Conservation (phyloP, 92 coral and sea anemone species). For the Scolanthus callimorphus region DNA sequence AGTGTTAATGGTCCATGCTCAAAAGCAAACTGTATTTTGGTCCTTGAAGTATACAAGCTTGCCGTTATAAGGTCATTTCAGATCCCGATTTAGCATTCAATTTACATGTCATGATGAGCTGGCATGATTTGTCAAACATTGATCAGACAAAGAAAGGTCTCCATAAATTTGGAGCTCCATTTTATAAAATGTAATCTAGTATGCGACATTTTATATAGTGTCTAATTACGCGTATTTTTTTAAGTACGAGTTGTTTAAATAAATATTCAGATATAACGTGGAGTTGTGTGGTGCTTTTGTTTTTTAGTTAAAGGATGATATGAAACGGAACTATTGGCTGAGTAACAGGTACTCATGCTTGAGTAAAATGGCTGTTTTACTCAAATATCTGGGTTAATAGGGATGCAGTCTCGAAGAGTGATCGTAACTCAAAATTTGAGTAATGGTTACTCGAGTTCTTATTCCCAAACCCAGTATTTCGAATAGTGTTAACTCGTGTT, state of each 20-base stretch:
- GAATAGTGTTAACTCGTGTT: too few relatives aligned
- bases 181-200: too few relatives aligned
- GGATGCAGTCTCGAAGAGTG: constrained; percentile 20
- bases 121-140: too few relatives aligned
- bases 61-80: too few relatives aligned
- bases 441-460: background rate
- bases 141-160: background rate
- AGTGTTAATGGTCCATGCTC: background rate
- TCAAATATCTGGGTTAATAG: constrained; percentile 7
- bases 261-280: background rate
- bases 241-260: too few relatives aligned
- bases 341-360: background rate
- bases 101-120: too few relatives aligned
- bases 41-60: background rate
- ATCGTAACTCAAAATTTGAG: constrained; percentile 15
- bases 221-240: too few relatives aligned
- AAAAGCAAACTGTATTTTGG: background rate
- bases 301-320: background rate
- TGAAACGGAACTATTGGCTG: background rate
- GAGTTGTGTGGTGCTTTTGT: background rate
- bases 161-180: too few relatives aligned
- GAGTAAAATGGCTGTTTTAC: constrained; percentile 3
- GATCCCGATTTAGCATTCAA: too few relatives aligned
- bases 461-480: too few relatives aligned
- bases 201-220: too few relatives aligned